These are phyloP conservation scores for Nymphalis c-album DNA, from an alignment of 2,888 invertebrate genomes.

Conservation along the genomic window DNA sequence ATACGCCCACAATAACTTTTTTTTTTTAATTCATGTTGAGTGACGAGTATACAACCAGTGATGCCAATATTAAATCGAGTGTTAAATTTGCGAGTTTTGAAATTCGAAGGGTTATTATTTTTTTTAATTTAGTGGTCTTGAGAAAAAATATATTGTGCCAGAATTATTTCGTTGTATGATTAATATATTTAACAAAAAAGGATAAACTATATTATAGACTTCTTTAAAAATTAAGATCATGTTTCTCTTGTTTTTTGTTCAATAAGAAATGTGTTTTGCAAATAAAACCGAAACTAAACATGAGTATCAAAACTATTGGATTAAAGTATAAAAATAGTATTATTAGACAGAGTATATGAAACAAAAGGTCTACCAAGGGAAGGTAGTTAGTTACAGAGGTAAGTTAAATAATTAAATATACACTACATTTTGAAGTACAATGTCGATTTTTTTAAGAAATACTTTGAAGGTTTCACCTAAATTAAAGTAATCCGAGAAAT, in stretches of 20 bases:
- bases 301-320: too few relatives aligned
- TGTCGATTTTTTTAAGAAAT: constrained; percentile 1
- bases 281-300: too few relatives aligned
- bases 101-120: constrained; percentile 25
- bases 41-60: constrained; percentile 11
- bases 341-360: too few relatives aligned
- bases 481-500: constrained; percentile 48
- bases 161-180: neutral
- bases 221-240: too few relatives aligned
- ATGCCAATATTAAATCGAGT: constrained; percentile 26
- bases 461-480: neutral
- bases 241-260: too few relatives aligned
- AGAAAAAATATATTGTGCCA: neutral
- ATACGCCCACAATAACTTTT: constrained; percentile 27
- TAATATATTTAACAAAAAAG: too few relatives aligned
- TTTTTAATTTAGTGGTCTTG: neutral
- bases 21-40: constrained; percentile 9
- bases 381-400: too few relatives aligned
- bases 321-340: too few relatives aligned
- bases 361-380: too few relatives aligned
- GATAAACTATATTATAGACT: too few relatives aligned
- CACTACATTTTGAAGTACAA: neutral
- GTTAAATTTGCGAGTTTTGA: constrained; percentile 15
- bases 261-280: too few relatives aligned
- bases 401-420: too few relatives aligned